phyloP scores from a whole-genome alignment of 2,797 vertebrate species.

The Crocodylus rhombifer region DNA sequence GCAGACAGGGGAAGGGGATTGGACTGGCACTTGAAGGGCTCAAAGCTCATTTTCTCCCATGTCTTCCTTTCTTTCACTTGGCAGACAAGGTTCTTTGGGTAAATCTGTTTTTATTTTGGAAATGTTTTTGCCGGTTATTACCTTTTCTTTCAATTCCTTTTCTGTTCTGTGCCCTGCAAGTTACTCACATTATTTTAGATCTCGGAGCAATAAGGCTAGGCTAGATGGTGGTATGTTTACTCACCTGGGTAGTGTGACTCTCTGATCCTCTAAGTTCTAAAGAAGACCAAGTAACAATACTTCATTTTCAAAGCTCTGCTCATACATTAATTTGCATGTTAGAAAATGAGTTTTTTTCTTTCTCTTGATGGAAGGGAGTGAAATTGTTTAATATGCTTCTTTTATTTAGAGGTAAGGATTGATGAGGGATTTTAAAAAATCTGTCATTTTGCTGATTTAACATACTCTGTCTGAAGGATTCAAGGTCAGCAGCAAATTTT shows the following conservation, averaged over 20 bases:
- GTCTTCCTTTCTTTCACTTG: neutral
- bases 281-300: neutral
- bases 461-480: neutral
- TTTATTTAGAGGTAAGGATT: neutral
- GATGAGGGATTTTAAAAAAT: neutral
- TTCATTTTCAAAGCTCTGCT: neutral
- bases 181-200: neutral
- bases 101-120: neutral
- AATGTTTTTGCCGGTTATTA: neutral
- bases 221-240: neutral
- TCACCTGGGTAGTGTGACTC: neutral
- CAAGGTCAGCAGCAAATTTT: neutral
- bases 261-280: neutral
- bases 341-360: neutral
- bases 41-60: neutral
- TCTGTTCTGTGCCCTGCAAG: fast-evolving
- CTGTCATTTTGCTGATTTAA: neutral
- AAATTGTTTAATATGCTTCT: neutral
- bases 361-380: neutral
- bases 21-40: neutral
- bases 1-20: too few relatives aligned
- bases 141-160: neutral
- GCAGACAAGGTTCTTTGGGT: too few relatives aligned
- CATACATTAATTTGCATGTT: neutral
- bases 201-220: neutral